Percentiles rank a stretch among this genome's conserved stretches.
phyloP scores from a whole-genome alignment of 2,888 invertebrate species.

The Ennomos erosarius region DNA sequence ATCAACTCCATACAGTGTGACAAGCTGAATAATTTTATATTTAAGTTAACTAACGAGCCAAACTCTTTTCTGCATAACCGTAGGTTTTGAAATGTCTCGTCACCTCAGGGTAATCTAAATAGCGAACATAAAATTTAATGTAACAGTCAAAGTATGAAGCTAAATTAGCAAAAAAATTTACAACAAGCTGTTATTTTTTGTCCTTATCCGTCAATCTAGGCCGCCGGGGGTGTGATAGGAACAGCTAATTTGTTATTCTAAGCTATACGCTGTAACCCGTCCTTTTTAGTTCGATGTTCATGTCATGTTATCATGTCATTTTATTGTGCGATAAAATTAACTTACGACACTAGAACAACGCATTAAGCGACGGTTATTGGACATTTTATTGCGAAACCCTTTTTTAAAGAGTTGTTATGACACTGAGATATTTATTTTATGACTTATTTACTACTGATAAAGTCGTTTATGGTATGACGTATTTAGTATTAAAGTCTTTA shows the following conservation, averaged over 20 bases:
- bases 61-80: not conserved
- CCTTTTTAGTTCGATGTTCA: constrained; percentile 23
- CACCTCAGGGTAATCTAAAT: not conserved
- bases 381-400: constrained; percentile 1
- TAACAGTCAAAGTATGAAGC: not conserved
- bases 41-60: constrained; percentile 6
- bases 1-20: constrained; percentile 18
- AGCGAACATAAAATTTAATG: no score
- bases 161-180: not conserved
- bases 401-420: no score
- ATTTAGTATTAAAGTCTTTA: not conserved
- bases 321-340: constrained; percentile 4
- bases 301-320: constrained; percentile 8
- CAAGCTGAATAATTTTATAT: not conserved
- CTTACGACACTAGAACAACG: constrained; percentile 5
- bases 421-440: constrained; percentile 1
- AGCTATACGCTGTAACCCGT: constrained; percentile 13
- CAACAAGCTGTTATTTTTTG: constrained; percentile 6
- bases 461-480: not conserved
- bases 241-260: constrained; percentile 23
- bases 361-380: constrained; percentile 14
- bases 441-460: constrained; percentile 1
- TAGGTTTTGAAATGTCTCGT: no score
- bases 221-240: constrained; percentile 13
- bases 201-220: constrained; percentile 19